Percentiles rank a stretch among this genome's conserved stretches.
Evolutionary conservation across 2,797 vertebrate genomes (phyloP).

Genomic region (Urosaurus nigricauda): DNA sequence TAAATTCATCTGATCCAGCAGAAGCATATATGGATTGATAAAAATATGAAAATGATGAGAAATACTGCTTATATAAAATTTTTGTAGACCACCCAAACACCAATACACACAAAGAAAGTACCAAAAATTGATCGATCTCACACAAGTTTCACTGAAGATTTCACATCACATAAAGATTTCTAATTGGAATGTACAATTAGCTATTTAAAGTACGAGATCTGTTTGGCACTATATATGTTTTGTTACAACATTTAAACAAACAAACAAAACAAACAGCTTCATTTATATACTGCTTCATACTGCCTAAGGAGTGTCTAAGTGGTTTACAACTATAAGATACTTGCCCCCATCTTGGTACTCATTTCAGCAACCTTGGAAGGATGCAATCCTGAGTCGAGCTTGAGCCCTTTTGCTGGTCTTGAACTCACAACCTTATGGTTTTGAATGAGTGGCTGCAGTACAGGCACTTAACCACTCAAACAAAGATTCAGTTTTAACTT

Average conservation of each 20-base stretch:
- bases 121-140: conserved; percentile 25
- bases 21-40: not conserved
- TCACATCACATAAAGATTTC: conserved; percentile 40
- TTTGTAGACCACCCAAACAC: conserved; percentile 30
- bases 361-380: too few relatives aligned
- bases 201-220: conserved; percentile 58
- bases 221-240: conserved; percentile 62
- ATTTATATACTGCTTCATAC: too few relatives aligned
- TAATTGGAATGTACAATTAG: conserved; percentile 54
- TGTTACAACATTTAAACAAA: conserved; percentile 58
- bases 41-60: not conserved
- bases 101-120: not conserved
- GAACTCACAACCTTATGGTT: too few relatives aligned
- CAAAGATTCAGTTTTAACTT: conserved; percentile 56
- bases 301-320: too few relatives aligned
- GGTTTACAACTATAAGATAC: too few relatives aligned
- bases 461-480: too few relatives aligned
- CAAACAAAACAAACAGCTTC: too few relatives aligned
- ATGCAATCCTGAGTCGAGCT: too few relatives aligned
- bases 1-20: not conserved
- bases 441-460: too few relatives aligned
- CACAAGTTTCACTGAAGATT: not conserved
- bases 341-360: too few relatives aligned
- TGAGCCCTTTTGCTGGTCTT: too few relatives aligned
- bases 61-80: not conserved